Base-by-base conservation (phyloP, 2,888 invertebrate species). In the Caradrina kadenii region DNA sequence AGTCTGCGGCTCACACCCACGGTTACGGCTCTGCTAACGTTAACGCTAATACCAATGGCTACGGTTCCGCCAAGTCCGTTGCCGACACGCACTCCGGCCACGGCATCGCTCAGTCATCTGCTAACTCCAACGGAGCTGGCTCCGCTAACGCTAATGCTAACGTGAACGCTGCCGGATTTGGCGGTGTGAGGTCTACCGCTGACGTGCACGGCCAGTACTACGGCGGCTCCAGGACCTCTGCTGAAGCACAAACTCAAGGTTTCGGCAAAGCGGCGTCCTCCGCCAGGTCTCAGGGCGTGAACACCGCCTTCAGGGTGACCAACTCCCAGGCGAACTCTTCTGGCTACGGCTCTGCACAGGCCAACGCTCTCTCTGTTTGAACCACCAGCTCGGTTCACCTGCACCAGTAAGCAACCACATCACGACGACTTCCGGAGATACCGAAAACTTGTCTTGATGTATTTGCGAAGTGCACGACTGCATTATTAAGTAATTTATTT, bases 371-470 rank as follows among this genome's bases (percentile, higher is more conserved):
- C 52, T 90, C 88, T 80, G 81, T 80, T 35, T 94, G 84, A 90
- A 73, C 73, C 71, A 79, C 60, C 63, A 52, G 42, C 26, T 64
- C 45, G 15, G 55, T 58, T 61, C 69, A 42, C 58, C 58, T 67
- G 80, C 55, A 67, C 58, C 35, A 49, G 15, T 59, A 66, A 87
- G 93, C 94, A 93, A 93, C 85, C 86, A 94, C 91, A 90, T 87
- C 89, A 93, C 92, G 94, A 94, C 92, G 95, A 95, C 94, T 87
- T 85, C 83, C 81, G 81, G 68, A 68, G 49, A 66, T 59, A 72
- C 73, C 77, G 82, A 86, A 87, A 88, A 92, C 93, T 95, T 95
- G 93, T 95, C 95, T 93, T 93, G 90, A 73, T 93, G 94, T 94
- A 88, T 88, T 94, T 94, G 94, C 93, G 64, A 81, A 79, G 84